These are phyloP conservation scores for Larimichthys crocea DNA, from an alignment of 2,113 vertebrate genomes.

Conservation along the genomic window DNA sequence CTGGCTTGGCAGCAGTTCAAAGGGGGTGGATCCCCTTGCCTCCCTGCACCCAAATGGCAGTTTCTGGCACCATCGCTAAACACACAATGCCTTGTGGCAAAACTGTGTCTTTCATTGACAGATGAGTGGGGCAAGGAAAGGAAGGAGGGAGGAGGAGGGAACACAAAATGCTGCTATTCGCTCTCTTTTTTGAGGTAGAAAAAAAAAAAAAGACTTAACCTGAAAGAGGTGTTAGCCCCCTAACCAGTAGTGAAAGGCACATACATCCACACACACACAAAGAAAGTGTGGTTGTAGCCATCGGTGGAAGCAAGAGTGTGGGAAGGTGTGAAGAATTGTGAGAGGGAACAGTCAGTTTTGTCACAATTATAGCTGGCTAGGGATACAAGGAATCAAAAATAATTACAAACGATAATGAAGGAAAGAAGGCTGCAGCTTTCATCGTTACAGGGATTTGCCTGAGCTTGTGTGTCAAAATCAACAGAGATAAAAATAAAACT, in stretches of 20 bases:
- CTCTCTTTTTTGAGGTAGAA: conserved; percentile 52
- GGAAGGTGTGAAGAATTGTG: conserved; percentile 61
- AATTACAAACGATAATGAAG: conserved; percentile 12
- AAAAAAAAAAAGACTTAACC: conserved; percentile 67
- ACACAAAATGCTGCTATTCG: conserved; percentile 73
- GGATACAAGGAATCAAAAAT: conserved; percentile 16
- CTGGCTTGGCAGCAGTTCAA: conserved; percentile 86
- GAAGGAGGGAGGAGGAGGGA: conserved; percentile 65
- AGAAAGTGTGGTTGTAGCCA: conserved; percentile 46
- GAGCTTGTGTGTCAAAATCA: background rate
- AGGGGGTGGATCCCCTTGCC: conserved; percentile 82
- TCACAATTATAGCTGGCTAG: conserved; percentile 31
- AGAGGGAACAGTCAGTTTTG: conserved; percentile 46
- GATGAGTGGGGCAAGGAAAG: conserved; percentile 74
- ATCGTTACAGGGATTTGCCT: background rate
- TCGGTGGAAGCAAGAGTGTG: conserved; percentile 31
- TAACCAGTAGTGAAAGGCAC: conserved; percentile 67
- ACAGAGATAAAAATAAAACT: too few relatives aligned
- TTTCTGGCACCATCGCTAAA: conserved; percentile 85
- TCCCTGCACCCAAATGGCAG: conserved; percentile 83
- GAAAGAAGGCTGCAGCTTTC: background rate
- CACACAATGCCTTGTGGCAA: conserved; percentile 87
- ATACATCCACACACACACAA: conserved; percentile 40
- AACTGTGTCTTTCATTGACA: conserved; percentile 82
- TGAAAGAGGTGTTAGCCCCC: conserved; percentile 78